Evolutionary conservation across 2,888 invertebrate species (phyloP).

Genomic region (Pecten maximus): DNA sequence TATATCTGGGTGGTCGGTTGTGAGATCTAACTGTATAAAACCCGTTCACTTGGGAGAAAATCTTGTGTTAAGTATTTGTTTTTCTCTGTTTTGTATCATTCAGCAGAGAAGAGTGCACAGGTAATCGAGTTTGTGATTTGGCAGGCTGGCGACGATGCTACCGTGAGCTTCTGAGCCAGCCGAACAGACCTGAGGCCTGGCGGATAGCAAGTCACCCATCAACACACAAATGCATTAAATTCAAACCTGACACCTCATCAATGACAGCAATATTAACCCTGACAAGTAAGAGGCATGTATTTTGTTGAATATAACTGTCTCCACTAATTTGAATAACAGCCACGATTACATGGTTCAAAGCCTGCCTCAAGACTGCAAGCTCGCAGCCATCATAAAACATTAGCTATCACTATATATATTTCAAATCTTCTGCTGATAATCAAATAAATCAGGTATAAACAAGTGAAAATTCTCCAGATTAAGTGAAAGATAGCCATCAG

Average conservation of each 20-base stretch:
- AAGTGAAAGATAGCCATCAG: conserved; percentile 23
- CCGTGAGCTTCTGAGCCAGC: neutral
- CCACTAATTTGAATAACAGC: conserved; percentile 35
- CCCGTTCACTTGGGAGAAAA: conserved; percentile 4
- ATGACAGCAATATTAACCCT: conserved; percentile 51
- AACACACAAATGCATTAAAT: conserved; percentile 35
- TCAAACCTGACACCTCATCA: conserved; percentile 46
- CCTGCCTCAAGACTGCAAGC: neutral
- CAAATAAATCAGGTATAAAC: conserved; percentile 31
- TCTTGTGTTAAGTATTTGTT: conserved; percentile 30
- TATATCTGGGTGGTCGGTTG: conserved; percentile 8
- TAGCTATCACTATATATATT: conserved; percentile 35
- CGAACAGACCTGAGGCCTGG: neutral
- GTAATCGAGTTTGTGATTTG: neutral
- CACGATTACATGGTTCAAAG: conserved; percentile 26
- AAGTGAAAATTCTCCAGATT: conserved; percentile 29
- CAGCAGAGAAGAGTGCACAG: conserved; percentile 17
- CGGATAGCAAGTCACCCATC: conserved; percentile 30
- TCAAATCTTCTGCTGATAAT: conserved; percentile 6
- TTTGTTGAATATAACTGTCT: conserved; percentile 35
- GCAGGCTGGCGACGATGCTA: conserved; percentile 11
- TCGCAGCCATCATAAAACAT: neutral
- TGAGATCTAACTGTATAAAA: neutral
- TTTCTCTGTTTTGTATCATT: conserved; percentile 35
- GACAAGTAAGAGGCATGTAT: conserved; percentile 45